Evolutionary conservation across 2,113 vertebrate species (phyloP), one percentile per base, ranked within the genome.

Genomic region (Phyllostomus hastatus): DNA sequence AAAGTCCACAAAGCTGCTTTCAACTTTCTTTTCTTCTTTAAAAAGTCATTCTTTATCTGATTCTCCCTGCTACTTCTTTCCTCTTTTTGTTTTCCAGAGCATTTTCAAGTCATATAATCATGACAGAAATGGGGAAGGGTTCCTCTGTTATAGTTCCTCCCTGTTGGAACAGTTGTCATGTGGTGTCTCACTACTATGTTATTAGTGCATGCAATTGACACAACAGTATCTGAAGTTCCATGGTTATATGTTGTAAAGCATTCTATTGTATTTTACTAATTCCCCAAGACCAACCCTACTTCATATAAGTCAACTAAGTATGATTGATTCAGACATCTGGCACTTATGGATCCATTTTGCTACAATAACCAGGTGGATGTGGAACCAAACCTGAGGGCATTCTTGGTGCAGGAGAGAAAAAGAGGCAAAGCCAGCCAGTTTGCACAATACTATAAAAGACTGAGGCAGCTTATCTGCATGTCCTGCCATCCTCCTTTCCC

Each of bases 201-300:
- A 72, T 79, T 31, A 73, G 10, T 75, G 57, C 43, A 33, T 75
- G 78, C 41, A 91, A 9, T 59, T 64, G 24, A 14, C 75, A 86
- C 1, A 48, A 19, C 24, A 66, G 4, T 79, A 38, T 33, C 52
- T 85, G 84, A 90, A 70, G 43, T 72, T 82, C 59, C 10, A 4
- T 91, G 50, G 52, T 57, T 91, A n/a, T 83, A 10, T 52, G 12
- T 31, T 52, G 12, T 26, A 83, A 97, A 88, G 28, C 69, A 73
- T 59, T 86, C 54, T 82, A 16, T 73, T 94, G 48, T 52, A 48
- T 96, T 96, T 96, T 82, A 91, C n/a, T 92, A 88, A 70, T 95
- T 91, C 69, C n/a, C 10, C n/a, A 95, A 90, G 76, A 95, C 43
- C 28, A 89, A 72, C 16, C 10, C 54, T 96, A 50, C 31, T 95